Base-by-base conservation (phyloP, 2,888 invertebrate genomes). In the Euzophera pinguis region DNA sequence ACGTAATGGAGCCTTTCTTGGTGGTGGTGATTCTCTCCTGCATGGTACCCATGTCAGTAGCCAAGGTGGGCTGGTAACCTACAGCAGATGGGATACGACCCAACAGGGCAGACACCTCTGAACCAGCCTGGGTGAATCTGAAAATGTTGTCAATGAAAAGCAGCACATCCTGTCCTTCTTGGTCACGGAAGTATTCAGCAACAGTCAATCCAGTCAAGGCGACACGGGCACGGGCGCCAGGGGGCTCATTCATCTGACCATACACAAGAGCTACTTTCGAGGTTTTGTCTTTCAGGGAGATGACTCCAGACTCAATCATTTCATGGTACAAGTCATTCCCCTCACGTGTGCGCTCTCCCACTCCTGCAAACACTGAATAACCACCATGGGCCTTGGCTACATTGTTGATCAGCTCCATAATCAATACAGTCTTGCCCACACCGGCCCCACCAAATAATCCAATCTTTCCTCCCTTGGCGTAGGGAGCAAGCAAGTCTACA, bases 1-100 rank as follows among this genome's bases (percentile, higher is more conserved):
- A 98, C 57, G 98, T 98, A 76, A 98, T 98, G 67, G 98, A 98
- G 63, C 98, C 98, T 86, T 97, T 97, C 88, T 94, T 96, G 65
- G 98, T 98, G 67, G 98, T 97, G 60, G 98, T 98, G 85, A 98
- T 98, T 79, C 97, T 93, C 87, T 98, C 98, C 93, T 98, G 98
- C 98, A 98, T 97, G 76, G 95, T 94, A 94, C 98, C 98, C 98
- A 98, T 98, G 92, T 98, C 98, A 77, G 98, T 98, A 72, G 97
- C 97, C 81, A 98, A 85, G n/a, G 98, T 98, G 50, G 98, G 98
- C 81, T 98, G 98, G 86, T 98, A 98, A 80, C 98, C 98, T 75
- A 98, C 98, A 78, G 98, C 98, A 54, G 96, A 96, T 64, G 98
- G 98, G 77, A 98, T 98, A 93, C 98, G 97, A 83, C 98, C 98